Base-by-base conservation (phyloP, 2,888 invertebrate genomes). In the Helobdella robusta region DNA sequence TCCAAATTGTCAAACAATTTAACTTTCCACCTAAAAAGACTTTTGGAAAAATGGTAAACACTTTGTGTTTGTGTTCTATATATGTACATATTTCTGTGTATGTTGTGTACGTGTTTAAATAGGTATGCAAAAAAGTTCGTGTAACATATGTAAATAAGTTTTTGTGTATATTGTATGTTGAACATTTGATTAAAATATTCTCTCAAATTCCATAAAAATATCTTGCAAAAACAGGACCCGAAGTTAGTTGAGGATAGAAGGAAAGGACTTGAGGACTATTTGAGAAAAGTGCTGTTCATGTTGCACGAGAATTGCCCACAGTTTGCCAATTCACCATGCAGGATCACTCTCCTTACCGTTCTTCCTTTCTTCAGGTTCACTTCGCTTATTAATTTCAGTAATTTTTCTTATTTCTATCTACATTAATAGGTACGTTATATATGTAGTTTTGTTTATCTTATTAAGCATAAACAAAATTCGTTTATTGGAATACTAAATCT, bases 1-100 rank as follows among this genome's bases (percentile, higher is more conserved):
- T 90, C 76, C 84, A 87, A 0, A 83, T 86, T 67, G 85, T 92
- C 62, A 84, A 86, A 25, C 85, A 85, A 3, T 89, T 91, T 76
- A 89, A 90, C 50, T 71, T 71, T 48, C 71, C 95, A 8, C 92
- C 91, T 0, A 95, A 95, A 81, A 94, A 92, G 81, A 88, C 89
- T 66, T 84, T 95, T 73, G 89, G 93, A 34, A 92, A 91, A 80
- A 89, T 90, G 84, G 91, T 89, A 50, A 52, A 48, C 20, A 56
- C n/a, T 2, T 52, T 46, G 46, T 46, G 18, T n/a, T n/a, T 46
- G n/a, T n/a, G n/a, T n/a, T n/a, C 20, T 11, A 52, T 52, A 52
- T 18, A 18, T 52, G 11, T 18, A 52, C 23, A 52, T 18, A 8
- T 52, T n/a, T n/a, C n/a, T n/a, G n/a, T n/a, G n/a, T n/a, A n/a